Conservation (phyloP, 2,113 vertebrate species). For the Thunnus maccoyii region DNA sequence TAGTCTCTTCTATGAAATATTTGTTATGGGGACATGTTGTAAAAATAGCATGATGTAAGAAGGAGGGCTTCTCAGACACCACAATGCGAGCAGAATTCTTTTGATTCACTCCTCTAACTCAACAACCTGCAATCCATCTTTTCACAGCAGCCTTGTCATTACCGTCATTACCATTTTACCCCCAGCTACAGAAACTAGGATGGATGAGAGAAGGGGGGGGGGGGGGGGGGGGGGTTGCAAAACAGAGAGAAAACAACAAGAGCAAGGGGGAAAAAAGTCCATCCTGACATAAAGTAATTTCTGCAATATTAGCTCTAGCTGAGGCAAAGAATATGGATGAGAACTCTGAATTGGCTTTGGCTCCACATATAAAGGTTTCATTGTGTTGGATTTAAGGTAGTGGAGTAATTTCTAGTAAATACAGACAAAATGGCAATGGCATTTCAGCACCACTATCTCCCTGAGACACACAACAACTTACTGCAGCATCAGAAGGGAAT, state of each 20-base stretch:
- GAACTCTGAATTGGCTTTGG: no score
- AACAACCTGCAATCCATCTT: slow-evolving; percentile 44
- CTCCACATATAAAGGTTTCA: neutral
- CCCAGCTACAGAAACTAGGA: slow-evolving; percentile 24
- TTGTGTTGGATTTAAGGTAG: neutral
- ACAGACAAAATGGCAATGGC: neutral
- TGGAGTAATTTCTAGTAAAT: neutral
- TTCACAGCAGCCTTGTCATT: slow-evolving; percentile 48
- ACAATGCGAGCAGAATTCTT: slow-evolving; percentile 35
- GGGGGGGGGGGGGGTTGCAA: neutral
- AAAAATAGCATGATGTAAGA: slow-evolving; percentile 60
- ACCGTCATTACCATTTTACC: slow-evolving; percentile 56
- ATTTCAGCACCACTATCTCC: neutral
- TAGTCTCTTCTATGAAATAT: slow-evolving; percentile 1
- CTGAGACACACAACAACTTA: slow-evolving; percentile 1
- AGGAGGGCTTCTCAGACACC: slow-evolving; percentile 38
- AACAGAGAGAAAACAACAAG: slow-evolving; percentile 25
- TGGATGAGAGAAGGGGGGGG: neutral
- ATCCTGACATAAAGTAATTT: neutral
- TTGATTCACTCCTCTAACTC: slow-evolving; percentile 47
- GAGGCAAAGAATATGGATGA: neutral
- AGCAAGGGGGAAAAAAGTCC: neutral
- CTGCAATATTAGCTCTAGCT: neutral
- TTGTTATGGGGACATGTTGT: slow-evolving; percentile 26
- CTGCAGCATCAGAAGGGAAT: neutral